Evolutionary conservation across 1,140 invertebrate genomes (phyloP), one percentile per base, ranked within the genome.

Genomic region (Manduca sexta): DNA sequence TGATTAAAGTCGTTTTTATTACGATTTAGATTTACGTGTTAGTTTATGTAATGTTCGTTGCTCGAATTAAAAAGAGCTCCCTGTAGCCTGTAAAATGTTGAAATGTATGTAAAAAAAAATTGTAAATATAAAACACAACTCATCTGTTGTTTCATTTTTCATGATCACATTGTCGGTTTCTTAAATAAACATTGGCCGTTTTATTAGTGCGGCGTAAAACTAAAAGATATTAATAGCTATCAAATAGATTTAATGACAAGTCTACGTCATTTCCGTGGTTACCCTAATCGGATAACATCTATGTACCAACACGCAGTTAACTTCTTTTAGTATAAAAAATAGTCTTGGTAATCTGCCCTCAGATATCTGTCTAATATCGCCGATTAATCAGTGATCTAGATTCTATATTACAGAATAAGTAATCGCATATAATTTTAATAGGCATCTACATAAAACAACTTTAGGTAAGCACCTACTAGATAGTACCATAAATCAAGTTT

Each of bases 21-120:
- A 76, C 82, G 68, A 75, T 74, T 75, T 82, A 83, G 79, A 85
- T 83, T 83, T 80, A 85, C 73, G 79, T 85, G 79, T 85, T 85
- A 85, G 79, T 85, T 83, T 80, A 85, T 82, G 79, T 85, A 83
- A 83, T 83, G 80, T 85, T 85, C 82, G 82, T 84, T 82, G 79
- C 82, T 85, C 80, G 82, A 84, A 84, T 82, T 74, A 83, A 85
- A n/a, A 84, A 75, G 80, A 85, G 82, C 78, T 85, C 75, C 71
- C 70, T 67, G 79, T 85, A 85, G 80, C 67, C 69, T 81, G 82
- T 85, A 85, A 76, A 75, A 82, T 81, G 79, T 83, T 85, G 77
- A 82, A 84, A 83, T 85, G 78, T 77, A 85, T 85, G 82, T 83
- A 84, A 83, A 84, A n/a, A n/a, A n/a, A 81, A 65, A 82, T 70